Evolutionary conservation across 2,797 vertebrate genomes (phyloP), one percentile per base, ranked within the genome.

Genomic region (Cottoperca gobio): DNA sequence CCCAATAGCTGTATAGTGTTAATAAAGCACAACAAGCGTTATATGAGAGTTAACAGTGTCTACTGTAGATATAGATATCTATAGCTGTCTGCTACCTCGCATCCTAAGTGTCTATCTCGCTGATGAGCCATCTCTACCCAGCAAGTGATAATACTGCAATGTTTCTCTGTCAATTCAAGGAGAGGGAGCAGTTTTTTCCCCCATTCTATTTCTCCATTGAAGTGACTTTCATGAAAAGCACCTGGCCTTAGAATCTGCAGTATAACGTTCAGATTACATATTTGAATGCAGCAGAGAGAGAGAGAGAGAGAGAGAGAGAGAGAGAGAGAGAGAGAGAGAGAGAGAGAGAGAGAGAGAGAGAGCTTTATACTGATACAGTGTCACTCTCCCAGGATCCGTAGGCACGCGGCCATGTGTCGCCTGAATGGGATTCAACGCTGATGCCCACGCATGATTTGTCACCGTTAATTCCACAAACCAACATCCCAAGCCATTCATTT

Each of bases 391-490:
- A 72, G 73, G 71, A 86, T 89, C 89, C 79, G 73, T 64, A 78
- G 67, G 78, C 62, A 7, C 12, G 65, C 4, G 23, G 28, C 78
- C 80, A 69, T 12, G 64, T 75, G 80, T 76, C 71, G 76, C 74
- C 81, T 87, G 75, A 86, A 91, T 84, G 67, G 70, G 78, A 67
- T 79, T 81, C 39, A 63, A 70, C 76, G 54, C 73, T 12, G 78
- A 83, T 57, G 73, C 90, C 89, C 88, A 92, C 74, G 77, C 90
- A 48, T 57, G 78, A 83, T 88, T 88, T 72, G 80, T 85, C 86
- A 81, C 70, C 35, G 49, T 70, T 90, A 91, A 91, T 91, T 88
- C 89, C 84, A 61, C 82, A 78, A 82, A 86, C 88, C 78, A 82
- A 70, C 73, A 84, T 83, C 74, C 64, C 67, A 10, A 86, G 55